phyloP scores from a whole-genome alignment of 2,888 invertebrate genomes.

The Campoletis raptor region DNA sequence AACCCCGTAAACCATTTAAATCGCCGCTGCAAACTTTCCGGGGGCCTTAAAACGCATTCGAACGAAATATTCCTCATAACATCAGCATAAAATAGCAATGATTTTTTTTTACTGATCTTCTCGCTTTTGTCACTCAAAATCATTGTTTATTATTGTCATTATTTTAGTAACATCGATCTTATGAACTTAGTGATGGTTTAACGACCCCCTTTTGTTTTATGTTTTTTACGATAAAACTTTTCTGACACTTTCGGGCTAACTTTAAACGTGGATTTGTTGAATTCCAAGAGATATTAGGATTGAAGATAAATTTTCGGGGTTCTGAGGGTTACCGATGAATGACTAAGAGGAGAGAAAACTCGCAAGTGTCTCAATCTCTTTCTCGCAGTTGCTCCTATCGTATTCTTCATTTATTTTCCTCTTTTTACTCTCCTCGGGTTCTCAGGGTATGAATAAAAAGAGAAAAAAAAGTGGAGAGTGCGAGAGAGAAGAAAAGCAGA shows the following conservation, averaged over 20 bases:
- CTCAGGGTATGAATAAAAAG: conserved; percentile 10
- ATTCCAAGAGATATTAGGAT: conserved; percentile 51
- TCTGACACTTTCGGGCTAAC: conserved; percentile 4
- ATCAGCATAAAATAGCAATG: background rate
- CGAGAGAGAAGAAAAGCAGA: conserved; percentile 5
- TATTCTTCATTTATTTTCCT: conserved; percentile 39
- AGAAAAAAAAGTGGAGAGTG: background rate
- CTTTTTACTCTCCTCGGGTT: conserved; percentile 53
- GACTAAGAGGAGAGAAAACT: conserved; percentile 66
- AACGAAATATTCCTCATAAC: background rate
- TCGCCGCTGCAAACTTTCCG: background rate
- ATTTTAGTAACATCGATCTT: background rate
- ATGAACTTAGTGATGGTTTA: background rate
- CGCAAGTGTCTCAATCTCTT: conserved; percentile 59
- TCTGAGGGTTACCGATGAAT: conserved; percentile 62
- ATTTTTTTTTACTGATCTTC: background rate
- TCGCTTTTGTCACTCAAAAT: background rate
- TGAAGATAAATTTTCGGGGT: conserved; percentile 42
- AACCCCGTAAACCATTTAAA: conserved; percentile 2
- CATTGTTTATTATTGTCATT: background rate
- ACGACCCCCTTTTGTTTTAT: too few species aligned
- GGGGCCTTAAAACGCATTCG: background rate
- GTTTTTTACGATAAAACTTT: conserved; percentile 5
- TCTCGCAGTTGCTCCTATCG: conserved; percentile 54
- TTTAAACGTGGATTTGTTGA: conserved; percentile 44